Percentiles rank a stretch among this genome's conserved stretches.
These are phyloP conservation scores for Echeneis naucrates DNA, from an alignment of 2,797 vertebrate species.

Conservation along the genomic window DNA sequence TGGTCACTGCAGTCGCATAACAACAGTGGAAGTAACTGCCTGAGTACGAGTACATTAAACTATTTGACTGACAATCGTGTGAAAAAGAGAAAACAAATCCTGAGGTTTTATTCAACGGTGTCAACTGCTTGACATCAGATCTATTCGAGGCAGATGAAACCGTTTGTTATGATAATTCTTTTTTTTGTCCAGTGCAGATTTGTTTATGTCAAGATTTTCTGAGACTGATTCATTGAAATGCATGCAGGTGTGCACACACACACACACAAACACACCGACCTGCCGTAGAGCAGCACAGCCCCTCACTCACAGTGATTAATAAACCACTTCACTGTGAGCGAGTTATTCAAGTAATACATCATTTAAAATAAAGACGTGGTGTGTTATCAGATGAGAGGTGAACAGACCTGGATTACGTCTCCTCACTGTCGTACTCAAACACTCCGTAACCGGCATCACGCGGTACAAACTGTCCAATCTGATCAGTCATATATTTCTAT, in stretches of 20 bases:
- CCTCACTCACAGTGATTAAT: slow-evolving; percentile 17
- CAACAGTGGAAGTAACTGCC: too few species aligned
- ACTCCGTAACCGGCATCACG: neutral
- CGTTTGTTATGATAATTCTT: neutral
- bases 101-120: too few species aligned
- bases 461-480: too few species aligned
- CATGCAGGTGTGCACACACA: too few species aligned
- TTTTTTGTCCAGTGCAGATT: neutral
- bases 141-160: neutral
- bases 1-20: too few species aligned
- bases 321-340: slow-evolving; percentile 7
- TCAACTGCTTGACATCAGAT: neutral
- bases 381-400: neutral
- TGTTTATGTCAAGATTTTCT: neutral
- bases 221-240: neutral
- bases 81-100: neutral
- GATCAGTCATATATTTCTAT: too few species aligned
- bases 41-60: neutral
- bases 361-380: neutral
- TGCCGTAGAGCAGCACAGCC: slow-evolving; percentile 1
- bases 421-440: neutral
- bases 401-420: neutral
- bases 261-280: neutral
- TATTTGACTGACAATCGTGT: neutral
- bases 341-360: neutral